phyloP scores from a whole-genome alignment of 2,797 vertebrate species.

The Sebastes dallii region DNA sequence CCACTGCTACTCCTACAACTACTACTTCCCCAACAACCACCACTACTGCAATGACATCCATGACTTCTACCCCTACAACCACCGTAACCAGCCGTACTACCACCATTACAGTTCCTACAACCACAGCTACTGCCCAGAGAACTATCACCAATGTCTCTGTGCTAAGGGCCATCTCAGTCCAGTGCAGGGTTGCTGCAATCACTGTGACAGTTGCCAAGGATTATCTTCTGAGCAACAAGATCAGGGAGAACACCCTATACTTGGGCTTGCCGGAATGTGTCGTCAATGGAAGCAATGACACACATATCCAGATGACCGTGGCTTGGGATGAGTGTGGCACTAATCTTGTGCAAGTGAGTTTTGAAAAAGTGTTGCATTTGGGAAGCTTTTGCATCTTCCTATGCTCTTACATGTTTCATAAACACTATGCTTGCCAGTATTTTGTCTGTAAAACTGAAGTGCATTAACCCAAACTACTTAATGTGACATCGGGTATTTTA shows the following conservation, averaged over 20 bases:
- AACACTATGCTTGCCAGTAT: background rate
- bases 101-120: background rate
- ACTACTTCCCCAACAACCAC: background rate
- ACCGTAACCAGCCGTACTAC: background rate
- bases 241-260: constrained; percentile 82
- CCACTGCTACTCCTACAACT: background rate
- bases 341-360: constrained; percentile 79
- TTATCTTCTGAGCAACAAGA: constrained; percentile 78
- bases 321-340: constrained; percentile 85
- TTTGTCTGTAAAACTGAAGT: background rate
- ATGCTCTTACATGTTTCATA: background rate
- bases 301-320: constrained; percentile 80
- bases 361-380: background rate
- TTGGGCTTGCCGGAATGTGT: constrained; percentile 84
- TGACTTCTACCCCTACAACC: background rate
- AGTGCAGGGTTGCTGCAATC: constrained; percentile 81
- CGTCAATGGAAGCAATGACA: constrained; percentile 74
- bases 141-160: background rate
- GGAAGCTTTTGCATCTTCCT: background rate
- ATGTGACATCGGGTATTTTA: constrained; percentile 61
- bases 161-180: constrained; percentile 64
- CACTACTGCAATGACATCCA: background rate
- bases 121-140: background rate
- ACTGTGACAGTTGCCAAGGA: constrained; percentile 76
- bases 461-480: background rate